phyloP scores from a whole-genome alignment of 2,888 invertebrate species.

The Troides aeacus region DNA sequence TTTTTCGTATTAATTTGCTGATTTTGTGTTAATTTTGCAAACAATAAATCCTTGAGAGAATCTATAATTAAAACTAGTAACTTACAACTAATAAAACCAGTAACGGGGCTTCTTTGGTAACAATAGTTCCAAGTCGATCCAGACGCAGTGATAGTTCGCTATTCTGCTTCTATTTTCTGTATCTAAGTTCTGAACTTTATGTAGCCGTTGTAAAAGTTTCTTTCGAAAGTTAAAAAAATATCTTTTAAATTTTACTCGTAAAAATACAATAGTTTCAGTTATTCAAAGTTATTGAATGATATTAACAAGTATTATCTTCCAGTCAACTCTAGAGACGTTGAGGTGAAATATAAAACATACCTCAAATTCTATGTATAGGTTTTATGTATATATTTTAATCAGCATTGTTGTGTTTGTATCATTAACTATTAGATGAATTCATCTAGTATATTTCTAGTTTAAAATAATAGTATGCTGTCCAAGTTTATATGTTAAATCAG shows the following conservation, averaged over 20 bases:
- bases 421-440: too few species aligned
- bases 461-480: too few species aligned
- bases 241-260: not conserved
- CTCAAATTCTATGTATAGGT: too few species aligned
- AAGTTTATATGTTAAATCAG: too few species aligned
- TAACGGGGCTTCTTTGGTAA: constrained; percentile 1
- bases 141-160: constrained; percentile 15
- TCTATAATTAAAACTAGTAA: not conserved
- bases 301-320: too few species aligned
- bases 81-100: constrained; percentile 9
- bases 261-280: not conserved
- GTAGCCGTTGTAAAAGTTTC: constrained; percentile 14
- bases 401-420: too few species aligned
- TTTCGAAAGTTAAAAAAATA: constrained; percentile 1
- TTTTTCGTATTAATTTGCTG: not conserved
- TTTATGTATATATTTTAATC: too few species aligned
- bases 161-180: constrained; percentile 18
- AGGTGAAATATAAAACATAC: too few species aligned
- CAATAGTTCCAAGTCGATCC: constrained; percentile 14
- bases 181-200: constrained; percentile 16
- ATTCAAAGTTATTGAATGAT: not conserved
- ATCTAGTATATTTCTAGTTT: too few species aligned
- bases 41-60: not conserved
- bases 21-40: not conserved
- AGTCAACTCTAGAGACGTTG: too few species aligned